phyloP scores from a whole-genome alignment of 2,113 vertebrate species.

The Panurus biarmicus region DNA sequence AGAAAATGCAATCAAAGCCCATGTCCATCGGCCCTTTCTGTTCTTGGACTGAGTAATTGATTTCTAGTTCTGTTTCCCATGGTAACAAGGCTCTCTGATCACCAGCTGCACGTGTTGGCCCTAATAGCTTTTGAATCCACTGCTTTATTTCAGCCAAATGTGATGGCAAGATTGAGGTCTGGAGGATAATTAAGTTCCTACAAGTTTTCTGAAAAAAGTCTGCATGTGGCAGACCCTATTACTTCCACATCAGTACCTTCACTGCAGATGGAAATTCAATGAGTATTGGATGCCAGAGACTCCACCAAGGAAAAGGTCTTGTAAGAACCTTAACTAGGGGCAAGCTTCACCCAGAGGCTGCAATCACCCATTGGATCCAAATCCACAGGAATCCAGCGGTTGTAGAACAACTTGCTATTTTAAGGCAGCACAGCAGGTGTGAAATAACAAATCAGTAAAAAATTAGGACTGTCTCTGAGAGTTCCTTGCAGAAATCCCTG shows the following conservation, averaged over 20 bases:
- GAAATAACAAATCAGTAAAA: background rate
- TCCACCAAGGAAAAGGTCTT: background rate
- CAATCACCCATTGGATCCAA: background rate
- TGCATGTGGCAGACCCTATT: background rate
- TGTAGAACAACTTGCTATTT: background rate
- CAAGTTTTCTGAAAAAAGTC: background rate
- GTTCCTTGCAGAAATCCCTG: background rate
- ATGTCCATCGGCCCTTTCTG: background rate
- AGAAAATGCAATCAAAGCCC: constrained; percentile 3
- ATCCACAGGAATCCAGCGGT: background rate
- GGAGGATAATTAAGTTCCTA: background rate
- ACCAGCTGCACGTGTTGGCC: constrained; percentile 2
- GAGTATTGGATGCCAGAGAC: background rate
- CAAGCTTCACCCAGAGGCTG: background rate
- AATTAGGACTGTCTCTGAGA: background rate
- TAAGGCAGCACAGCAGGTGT: background rate
- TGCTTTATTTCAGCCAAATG: background rate
- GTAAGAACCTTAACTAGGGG: background rate
- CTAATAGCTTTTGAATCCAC: constrained; percentile 12
- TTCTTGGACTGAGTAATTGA: background rate
- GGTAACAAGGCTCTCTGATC: constrained; percentile 38
- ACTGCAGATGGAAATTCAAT: background rate
- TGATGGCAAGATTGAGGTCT: background rate
- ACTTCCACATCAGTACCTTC: background rate
- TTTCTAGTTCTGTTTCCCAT: constrained; percentile 32